Percentiles rank a stretch among this genome's conserved stretches.
phyloP scores from a whole-genome alignment of 2,888 invertebrate species.

The Lithosia quadra region DNA sequence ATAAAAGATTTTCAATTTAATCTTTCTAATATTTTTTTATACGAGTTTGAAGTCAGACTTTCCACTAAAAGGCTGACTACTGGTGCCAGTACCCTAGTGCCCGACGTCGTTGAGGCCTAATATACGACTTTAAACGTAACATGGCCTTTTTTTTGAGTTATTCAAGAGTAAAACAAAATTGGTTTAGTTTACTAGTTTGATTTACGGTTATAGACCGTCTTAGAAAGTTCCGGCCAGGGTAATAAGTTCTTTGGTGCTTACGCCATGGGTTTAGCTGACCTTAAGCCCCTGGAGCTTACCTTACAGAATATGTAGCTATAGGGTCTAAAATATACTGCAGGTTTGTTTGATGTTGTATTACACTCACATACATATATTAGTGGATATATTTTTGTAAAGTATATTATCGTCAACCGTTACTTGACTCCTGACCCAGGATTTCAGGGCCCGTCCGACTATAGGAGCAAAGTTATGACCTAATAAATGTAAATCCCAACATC shows the following conservation, averaged over 20 bases:
- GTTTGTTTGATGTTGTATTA: background rate
- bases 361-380: no score
- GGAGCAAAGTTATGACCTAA: background rate
- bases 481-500: no score
- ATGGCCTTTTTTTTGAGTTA: background rate
- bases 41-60: no score
- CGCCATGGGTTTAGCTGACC: no score
- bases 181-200: background rate
- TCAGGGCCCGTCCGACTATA: no score
- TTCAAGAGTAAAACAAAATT: constrained; percentile 4
- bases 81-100: no score
- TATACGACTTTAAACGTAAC: background rate
- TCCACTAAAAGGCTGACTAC: no score
- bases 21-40: no score
- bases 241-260: background rate
- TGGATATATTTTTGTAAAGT: no score
- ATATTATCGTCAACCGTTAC: background rate
- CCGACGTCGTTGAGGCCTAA: background rate
- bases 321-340: background rate
- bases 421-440: background rate
- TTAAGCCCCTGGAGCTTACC: background rate
- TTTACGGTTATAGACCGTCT: background rate
- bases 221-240: background rate
- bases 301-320: background rate
- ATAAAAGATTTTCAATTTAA: no score